Conservation (phyloP, 1,140 invertebrate species). For the Pseudomyrmex dendroicus region DNA sequence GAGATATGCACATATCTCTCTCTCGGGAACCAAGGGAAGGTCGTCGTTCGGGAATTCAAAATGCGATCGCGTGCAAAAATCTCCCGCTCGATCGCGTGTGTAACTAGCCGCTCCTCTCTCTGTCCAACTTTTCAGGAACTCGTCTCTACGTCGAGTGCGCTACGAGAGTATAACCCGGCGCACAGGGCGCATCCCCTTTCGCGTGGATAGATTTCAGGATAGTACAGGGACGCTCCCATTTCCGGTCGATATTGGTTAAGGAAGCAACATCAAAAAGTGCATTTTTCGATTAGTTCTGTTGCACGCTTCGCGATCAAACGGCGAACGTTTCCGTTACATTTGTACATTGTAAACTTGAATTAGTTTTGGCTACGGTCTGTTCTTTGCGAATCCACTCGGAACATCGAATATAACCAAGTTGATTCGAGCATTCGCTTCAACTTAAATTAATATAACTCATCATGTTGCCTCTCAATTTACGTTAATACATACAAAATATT, state of each 20-base stretch:
- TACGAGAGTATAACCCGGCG: conserved; percentile 27
- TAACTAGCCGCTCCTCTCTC: conserved; percentile 35
- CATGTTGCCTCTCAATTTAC: background rate
- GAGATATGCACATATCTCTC: conserved; percentile 28
- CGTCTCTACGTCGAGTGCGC: conserved; percentile 47
- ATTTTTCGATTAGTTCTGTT: conserved; percentile 26
- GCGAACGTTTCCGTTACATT: background rate
- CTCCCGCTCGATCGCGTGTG: conserved; percentile 63
- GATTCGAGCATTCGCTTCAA: too few relatives aligned
- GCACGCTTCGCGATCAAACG: background rate
- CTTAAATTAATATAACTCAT: background rate
- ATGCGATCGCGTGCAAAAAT: conserved; percentile 61
- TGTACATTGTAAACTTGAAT: background rate
- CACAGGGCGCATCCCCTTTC: conserved; percentile 18
- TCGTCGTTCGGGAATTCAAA: conserved; percentile 43
- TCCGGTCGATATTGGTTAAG: conserved; percentile 37
- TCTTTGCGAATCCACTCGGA: background rate
- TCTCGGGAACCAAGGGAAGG: conserved; percentile 31
- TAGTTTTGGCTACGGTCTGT: background rate
- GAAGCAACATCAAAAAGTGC: conserved; percentile 31
- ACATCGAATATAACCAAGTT: background rate
- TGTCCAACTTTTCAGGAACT: conserved; percentile 58
- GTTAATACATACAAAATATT: background rate
- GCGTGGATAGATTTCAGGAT: conserved; percentile 55
- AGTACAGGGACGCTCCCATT: conserved; percentile 44